Conservation (phyloP, 2,888 invertebrate species). For the Drosophila sordidapex region DNA sequence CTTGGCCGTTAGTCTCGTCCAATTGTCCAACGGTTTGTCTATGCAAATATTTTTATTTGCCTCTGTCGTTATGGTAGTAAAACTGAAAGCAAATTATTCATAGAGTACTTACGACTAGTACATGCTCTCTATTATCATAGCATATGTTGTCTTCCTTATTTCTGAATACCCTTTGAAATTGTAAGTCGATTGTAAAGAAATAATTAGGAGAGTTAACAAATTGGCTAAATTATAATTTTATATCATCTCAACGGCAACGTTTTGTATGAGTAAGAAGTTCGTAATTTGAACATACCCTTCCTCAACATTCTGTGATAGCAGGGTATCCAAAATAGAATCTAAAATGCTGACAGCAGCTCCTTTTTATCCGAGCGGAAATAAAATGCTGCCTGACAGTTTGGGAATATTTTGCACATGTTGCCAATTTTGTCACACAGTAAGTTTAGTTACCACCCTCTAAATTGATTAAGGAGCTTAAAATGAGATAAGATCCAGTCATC, state of each 20-base stretch:
- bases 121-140: constrained; percentile 5
- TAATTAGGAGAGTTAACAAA: background rate
- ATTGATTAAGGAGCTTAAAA: constrained; percentile 56
- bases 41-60: constrained; percentile 82
- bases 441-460: constrained; percentile 22
- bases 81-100: constrained; percentile 17
- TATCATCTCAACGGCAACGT: background rate
- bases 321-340: constrained; percentile 21
- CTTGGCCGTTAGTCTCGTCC: constrained; percentile 65
- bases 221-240: background rate
- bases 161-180: background rate
- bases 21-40: constrained; percentile 75
- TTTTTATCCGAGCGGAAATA: constrained; percentile 30
- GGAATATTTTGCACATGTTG: constrained; percentile 66
- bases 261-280: background rate
- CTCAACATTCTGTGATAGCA: background rate
- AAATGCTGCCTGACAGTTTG: constrained; percentile 22
- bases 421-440: constrained; percentile 40
- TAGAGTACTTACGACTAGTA: background rate
- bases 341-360: constrained; percentile 47
- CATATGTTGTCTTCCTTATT: background rate
- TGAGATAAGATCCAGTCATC: constrained; percentile 45
- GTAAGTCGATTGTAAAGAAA: background rate
- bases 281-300: background rate
- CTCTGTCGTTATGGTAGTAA: constrained; percentile 61